A percentile compares a stretch with the other conserved stretches of the same genome.
These are phyloP conservation scores for Rhynchotus rufescens DNA, from an alignment of 2,797 vertebrate species.

Conservation along the genomic window DNA sequence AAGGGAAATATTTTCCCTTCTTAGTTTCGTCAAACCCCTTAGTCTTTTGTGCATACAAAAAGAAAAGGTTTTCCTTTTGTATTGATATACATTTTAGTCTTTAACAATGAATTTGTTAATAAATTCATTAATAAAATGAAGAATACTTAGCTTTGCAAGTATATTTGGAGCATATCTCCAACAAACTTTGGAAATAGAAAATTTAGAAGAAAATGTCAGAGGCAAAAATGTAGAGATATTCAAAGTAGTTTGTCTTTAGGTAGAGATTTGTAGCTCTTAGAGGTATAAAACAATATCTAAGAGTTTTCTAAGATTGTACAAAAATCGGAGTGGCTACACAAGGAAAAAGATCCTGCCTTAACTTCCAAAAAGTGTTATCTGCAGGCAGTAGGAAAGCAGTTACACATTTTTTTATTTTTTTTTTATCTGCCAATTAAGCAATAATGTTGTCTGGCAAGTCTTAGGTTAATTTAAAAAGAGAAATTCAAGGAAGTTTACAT, in stretches of 20 bases:
- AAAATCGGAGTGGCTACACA: neutral
- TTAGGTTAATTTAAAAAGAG: slow-evolving; percentile 33
- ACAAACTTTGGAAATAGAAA: neutral
- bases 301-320: neutral
- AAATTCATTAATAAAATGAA: neutral
- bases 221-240: neutral
- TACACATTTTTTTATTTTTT: slow-evolving; percentile 36
- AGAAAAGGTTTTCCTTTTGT: neutral
- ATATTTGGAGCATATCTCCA: neutral
- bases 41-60: neutral
- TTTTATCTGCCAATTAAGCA: slow-evolving; percentile 10
- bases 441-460: neutral
- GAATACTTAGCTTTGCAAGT: neutral
- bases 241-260: neutral
- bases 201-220: neutral
- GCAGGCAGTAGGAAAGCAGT: neutral
- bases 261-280: neutral
- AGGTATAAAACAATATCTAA: neutral
- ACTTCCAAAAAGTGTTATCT: neutral
- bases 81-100: neutral
- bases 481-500: neutral
- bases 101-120: neutral
- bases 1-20: neutral
- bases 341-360: neutral
- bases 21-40: neutral